Base-by-base conservation (phyloP, 64 coral and sea anemone genomes). In the Dendrophyllia cribrosa region DNA sequence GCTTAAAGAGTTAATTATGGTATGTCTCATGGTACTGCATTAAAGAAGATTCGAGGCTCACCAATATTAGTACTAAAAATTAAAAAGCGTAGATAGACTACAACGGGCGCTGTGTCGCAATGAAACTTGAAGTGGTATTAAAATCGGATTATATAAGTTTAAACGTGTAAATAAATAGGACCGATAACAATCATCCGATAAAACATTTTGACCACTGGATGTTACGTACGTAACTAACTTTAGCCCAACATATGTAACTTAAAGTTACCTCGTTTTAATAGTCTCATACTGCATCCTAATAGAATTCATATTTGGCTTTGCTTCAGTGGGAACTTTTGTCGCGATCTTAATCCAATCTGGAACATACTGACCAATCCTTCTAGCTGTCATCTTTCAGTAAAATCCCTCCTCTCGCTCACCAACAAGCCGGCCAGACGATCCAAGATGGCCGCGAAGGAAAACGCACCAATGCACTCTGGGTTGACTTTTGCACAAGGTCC, bases 281-380 rank as follows among this genome's bases (percentile, higher is more conserved):
- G 87, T 73, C 79, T 99, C 97, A 76, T 96, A 87, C 25, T 79
- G 83, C 6, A 94, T 74, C 74, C 97, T 96, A 83, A 96, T 86
- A 24, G 91, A 70, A 79, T 82, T 70, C 83, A 96, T 89, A 76
- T 96, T 86, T 26, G 87, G 88, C 72, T 83, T 96, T 64, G 83
- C 97, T 78, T 93, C 97, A 7, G 71, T 20, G n/a, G 97, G 97
- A 53, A 96, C 91, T 86, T 92, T 89, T 64, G 83, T 94, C 22
- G 86, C 94, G 20, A 99, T 91, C 23, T 79, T 94, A n/a, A 99
- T 88, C 97, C 97, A 99, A 88, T 99, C 94, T 56, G 91, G 94
- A 44, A 99, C 58, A 75, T 96, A 99, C 55, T 99, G 71, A 22
- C 97, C 97, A 78, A 99, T 96, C 93, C 93, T 88, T 87, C 97